These are phyloP conservation scores for Tachina grossa DNA, from an alignment of 2,888 invertebrate genomes.

Conservation along the genomic window DNA sequence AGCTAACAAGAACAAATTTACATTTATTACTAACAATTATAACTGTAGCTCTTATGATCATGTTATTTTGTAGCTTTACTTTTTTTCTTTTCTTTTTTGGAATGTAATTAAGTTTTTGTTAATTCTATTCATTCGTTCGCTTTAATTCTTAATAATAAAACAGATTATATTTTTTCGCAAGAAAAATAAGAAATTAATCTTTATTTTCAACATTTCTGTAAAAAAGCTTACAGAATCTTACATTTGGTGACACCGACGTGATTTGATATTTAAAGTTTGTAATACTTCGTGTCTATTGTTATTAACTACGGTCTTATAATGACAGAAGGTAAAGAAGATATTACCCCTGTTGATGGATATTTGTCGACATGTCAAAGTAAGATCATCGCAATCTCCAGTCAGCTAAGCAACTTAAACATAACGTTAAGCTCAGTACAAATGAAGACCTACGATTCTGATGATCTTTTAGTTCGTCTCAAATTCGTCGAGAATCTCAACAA, in stretches of 20 bases:
- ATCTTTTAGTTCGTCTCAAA: conserved; percentile 35
- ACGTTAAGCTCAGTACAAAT: background rate
- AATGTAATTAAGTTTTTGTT: no score
- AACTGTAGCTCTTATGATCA: no score
- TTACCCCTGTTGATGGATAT: background rate
- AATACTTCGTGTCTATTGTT: no score
- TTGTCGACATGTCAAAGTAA: background rate
- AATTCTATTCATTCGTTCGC: no score
- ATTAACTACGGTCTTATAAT: background rate
- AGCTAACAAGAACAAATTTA: no score
- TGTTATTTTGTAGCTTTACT: no score
- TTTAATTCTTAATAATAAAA: no score
- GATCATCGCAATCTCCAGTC: background rate
- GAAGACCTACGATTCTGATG: background rate
- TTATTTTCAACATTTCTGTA: conserved; percentile 1
- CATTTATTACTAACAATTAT: no score
- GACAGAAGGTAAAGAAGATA: background rate
- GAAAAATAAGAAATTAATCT: background rate
- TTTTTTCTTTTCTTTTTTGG: no score
- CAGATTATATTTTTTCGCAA: background rate
- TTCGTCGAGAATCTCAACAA: conserved; percentile 25
- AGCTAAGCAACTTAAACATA: conserved; percentile 12
- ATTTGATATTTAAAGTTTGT: no score
- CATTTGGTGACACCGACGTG: conserved; percentile 32
- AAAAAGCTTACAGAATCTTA: conserved; percentile 4